Conservation (phyloP, 2,797 vertebrate species). For the Chrosomus eos region DNA sequence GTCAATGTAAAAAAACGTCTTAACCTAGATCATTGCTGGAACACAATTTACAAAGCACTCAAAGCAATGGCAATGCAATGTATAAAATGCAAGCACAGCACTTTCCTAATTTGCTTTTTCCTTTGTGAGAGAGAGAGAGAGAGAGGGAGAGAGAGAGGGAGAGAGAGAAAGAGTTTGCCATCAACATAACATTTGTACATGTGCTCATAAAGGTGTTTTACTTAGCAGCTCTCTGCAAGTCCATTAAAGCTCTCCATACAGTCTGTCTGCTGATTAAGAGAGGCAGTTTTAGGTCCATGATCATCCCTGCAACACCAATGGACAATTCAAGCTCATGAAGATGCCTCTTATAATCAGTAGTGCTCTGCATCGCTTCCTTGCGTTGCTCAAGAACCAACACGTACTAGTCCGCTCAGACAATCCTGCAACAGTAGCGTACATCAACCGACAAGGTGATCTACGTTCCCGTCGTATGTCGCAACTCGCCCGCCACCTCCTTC, state of each 20-base stretch:
- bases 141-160: not conserved
- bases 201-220: conserved; percentile 38
- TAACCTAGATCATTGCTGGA: conserved; percentile 73
- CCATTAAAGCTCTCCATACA: conserved; percentile 34
- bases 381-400: too few relatives aligned
- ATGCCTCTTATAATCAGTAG: conserved; percentile 8
- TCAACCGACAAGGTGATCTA: too few relatives aligned
- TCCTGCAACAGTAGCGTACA: too few relatives aligned
- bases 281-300: not conserved
- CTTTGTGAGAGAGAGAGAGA: conserved; percentile 11
- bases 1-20: conserved; percentile 50
- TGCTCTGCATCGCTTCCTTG: too few relatives aligned
- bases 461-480: too few relatives aligned
- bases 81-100: conserved; percentile 53
- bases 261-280: conserved; percentile 26
- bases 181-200: conserved; percentile 45
- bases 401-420: too few relatives aligned
- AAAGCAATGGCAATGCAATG: conserved; percentile 59
- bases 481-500: too few relatives aligned
- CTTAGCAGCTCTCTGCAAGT: conserved; percentile 26
- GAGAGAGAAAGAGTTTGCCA: conserved; percentile 4
- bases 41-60: conserved; percentile 65
- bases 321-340: conserved; percentile 18
- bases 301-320: not conserved
- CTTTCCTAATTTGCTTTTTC: conserved; percentile 43